Evolutionary conservation across 2,888 invertebrate genomes (phyloP), one percentile per base, ranked within the genome.

Genomic region (Yponomeuta malinellus): DNA sequence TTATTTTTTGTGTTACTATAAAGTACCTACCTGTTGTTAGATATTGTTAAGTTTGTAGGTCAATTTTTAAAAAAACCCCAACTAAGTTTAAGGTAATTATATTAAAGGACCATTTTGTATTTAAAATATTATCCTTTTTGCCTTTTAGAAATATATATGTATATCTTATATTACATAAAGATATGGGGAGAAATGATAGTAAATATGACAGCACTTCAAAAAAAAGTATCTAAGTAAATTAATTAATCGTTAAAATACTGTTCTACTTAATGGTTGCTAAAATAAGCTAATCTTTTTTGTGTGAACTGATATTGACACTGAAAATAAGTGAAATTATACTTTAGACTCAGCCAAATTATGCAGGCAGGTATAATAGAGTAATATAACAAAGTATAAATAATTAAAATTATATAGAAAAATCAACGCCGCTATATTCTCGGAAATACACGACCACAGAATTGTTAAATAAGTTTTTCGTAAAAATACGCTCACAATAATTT

Each of bases 31-130:
- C 15, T 63, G 12, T n/a, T n/a, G 15, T 9, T 23, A 70, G 52
- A 65, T 29, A 73, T 71, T 59, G 71, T 72, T 72, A 70, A 74
- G 75, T 73, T 73, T 71, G 75, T 75, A 73, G 70, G 76, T 77
- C 78, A 78, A 79, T 81, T 80, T 76, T 67, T 37, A 73, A 78
- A 8, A 68, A 78, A 68, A 68, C 78, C 81, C 80, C 82, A 77
- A 75, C 70, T 76, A 74, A 65, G 71, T 74, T 74, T 75, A 75
- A 75, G 74, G 74, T 76, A 75, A 74, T 75, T 76, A 77, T 80
- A 78, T 79, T 77, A 81, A 83, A 86, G 80, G 89, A 88, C 89
- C 88, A 89, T 89, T 80, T 81, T 82, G 83, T 86, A 84, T 83
- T 84, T 81, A 80, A 83, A 75, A 75, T 76, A 52, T 70, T 72